These are phyloP conservation scores for Adelognathus sp. DNA, from an alignment of 2,888 invertebrate species.

Conservation along the genomic window DNA sequence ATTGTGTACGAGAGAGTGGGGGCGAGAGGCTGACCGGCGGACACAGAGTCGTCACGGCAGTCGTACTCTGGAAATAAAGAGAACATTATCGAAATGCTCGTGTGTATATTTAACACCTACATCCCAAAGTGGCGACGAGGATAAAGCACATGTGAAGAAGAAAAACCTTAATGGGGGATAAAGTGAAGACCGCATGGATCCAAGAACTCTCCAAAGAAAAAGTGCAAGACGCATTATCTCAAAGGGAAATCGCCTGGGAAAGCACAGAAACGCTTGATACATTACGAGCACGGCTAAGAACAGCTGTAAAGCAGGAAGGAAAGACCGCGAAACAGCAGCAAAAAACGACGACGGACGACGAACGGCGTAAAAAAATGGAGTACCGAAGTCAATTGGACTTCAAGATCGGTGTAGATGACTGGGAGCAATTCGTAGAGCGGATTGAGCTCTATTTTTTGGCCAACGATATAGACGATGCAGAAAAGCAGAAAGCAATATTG, in stretches of 20 bases:
- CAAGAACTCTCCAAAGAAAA: background rate
- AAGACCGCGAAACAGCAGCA: background rate
- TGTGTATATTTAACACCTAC: background rate
- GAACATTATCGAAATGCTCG: no score
- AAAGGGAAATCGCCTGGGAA: background rate
- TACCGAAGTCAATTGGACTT: conserved; percentile 28
- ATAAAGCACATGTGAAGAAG: background rate
- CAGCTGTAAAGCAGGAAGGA: background rate
- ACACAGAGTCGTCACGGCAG: no score
- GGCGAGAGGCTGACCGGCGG: no score
- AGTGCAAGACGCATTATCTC: background rate
- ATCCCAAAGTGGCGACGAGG: background rate
- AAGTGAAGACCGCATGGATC: background rate
- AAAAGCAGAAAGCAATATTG: conserved; percentile 43
- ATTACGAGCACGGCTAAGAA: background rate
- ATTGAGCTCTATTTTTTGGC: conserved; percentile 31
- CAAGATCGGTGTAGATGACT: conserved; percentile 26
- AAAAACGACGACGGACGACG: background rate
- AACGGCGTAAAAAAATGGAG: background rate
- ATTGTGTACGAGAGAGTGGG: no score
- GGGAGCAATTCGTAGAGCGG: conserved; percentile 47
- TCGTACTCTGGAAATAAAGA: no score
- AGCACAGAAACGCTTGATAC: background rate
- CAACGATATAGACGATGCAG: conserved; percentile 12
- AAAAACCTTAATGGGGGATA: no score